A percentile compares a stretch with the other conserved stretches of the same genome.
Conservation (phyloP, 2,888 invertebrate species). For the Drosophila setosimentum region DNA sequence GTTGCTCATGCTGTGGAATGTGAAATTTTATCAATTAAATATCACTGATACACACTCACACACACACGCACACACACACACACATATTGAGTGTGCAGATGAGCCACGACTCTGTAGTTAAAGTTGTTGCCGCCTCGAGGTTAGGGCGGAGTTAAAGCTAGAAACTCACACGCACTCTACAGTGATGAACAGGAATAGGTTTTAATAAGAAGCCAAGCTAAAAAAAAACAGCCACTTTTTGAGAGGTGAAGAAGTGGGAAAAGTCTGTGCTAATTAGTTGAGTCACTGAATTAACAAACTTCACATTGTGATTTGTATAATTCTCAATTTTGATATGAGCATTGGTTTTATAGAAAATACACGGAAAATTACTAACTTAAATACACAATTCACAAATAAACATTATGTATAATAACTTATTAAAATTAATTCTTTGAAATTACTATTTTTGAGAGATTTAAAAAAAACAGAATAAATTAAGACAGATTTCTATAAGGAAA, state of each 20-base stretch:
- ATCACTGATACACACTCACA: conserved; percentile 28
- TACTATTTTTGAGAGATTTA: accelerated
- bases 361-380: not conserved
- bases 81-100: conserved; percentile 8
- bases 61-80: conserved; percentile 1
- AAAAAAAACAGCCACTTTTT: not conserved
- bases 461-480: not conserved
- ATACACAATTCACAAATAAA: not conserved
- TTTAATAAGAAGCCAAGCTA: not conserved
- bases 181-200: not conserved
- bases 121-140: conserved; percentile 41
- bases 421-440: not conserved
- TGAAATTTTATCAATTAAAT: conserved; percentile 79
- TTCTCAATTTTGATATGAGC: not conserved
- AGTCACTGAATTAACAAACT: not conserved
- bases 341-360: too few relatives aligned
- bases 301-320: not conserved
- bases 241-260: not conserved
- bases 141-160: conserved; percentile 30
- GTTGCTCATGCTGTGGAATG: conserved; percentile 58
- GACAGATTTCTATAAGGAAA: too few relatives aligned
- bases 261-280: not conserved
- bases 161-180: not conserved
- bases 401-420: not conserved
- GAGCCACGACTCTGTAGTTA: conserved; percentile 19